These are phyloP conservation scores for Trigoniulus corallinus DNA, from an alignment of 1,140 invertebrate genomes.

Conservation along the genomic window DNA sequence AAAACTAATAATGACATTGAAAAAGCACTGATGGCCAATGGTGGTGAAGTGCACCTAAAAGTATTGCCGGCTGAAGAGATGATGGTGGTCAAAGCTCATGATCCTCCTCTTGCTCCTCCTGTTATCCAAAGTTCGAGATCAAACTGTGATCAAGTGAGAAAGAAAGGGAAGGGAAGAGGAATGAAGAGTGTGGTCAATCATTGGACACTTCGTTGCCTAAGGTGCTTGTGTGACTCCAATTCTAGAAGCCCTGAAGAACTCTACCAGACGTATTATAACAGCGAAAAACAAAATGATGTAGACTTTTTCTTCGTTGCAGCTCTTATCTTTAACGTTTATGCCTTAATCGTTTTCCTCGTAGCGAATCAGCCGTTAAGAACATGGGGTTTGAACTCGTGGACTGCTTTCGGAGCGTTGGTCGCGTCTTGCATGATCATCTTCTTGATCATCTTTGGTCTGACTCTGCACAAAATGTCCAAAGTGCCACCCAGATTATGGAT, in stretches of 20 bases:
- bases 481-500: conserved; percentile 24
- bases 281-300: conserved; percentile 56
- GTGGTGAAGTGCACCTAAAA: too few species aligned
- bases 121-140: too few species aligned
- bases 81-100: too few species aligned
- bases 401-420: not conserved
- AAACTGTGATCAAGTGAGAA: too few species aligned
- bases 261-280: conserved; percentile 53
- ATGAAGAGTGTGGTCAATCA: too few species aligned
- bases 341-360: conserved; percentile 1
- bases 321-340: conserved; percentile 20
- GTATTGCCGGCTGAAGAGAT: too few species aligned
- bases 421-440: not conserved
- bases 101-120: too few species aligned
- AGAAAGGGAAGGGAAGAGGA: too few species aligned
- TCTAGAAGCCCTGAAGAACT: conserved; percentile 43
- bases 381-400: conserved; percentile 5
- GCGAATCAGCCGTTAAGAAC: not conserved
- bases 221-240: not conserved
- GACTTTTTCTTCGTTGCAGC: conserved; percentile 51
- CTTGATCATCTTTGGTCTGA: not conserved
- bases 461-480: not conserved
- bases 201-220: not conserved
- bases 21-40: too few species aligned
- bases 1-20: too few species aligned